A percentile compares a stretch with the other conserved stretches of the same genome.
Conservation (phyloP, 2,797 vertebrate genomes). For the Acestrorhynchus altus region DNA sequence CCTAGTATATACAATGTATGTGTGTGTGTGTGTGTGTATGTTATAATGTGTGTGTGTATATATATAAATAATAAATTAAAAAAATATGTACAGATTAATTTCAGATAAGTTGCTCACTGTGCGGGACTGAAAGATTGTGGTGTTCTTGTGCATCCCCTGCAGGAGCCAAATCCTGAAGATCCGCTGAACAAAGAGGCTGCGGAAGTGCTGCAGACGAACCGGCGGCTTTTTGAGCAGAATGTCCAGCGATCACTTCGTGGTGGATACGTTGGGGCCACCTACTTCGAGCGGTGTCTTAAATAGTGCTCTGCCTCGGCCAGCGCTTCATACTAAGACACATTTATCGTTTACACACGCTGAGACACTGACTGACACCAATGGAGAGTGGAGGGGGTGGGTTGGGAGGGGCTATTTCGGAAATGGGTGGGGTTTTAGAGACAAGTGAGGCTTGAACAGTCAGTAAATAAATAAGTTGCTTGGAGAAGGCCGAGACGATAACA, state of each 20-base stretch:
- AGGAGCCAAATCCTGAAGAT: conserved; percentile 95
- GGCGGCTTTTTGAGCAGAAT: conserved; percentile 94
- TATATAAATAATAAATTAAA: too few species aligned
- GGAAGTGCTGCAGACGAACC: conserved; percentile 92
- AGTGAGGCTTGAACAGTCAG: conserved; percentile 53
- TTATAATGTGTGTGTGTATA: too few species aligned
- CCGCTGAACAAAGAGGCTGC: conserved; percentile 95
- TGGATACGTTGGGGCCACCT: conserved; percentile 92
- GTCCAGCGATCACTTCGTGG: conserved; percentile 91
- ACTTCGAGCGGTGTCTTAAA: conserved; percentile 96
- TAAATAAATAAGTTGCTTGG: conserved; percentile 51
- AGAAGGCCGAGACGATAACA: conserved; percentile 53
- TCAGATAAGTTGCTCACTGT: neutral
- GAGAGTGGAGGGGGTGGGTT: conserved; percentile 17
- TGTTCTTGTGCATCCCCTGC: neutral
- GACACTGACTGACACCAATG: conserved; percentile 59
- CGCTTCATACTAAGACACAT: conserved; percentile 59
- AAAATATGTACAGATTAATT: too few species aligned
- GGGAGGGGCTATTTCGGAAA: conserved; percentile 5
- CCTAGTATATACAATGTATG: too few species aligned
- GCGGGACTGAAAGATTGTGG: neutral
- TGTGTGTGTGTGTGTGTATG: too few species aligned
- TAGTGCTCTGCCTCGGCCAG: conserved; percentile 67
- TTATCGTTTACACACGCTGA: conserved; percentile 70
- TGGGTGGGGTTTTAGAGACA: conserved; percentile 11